Base-by-base conservation (phyloP, 2,113 vertebrate species). In the Spea bombifrons region DNA sequence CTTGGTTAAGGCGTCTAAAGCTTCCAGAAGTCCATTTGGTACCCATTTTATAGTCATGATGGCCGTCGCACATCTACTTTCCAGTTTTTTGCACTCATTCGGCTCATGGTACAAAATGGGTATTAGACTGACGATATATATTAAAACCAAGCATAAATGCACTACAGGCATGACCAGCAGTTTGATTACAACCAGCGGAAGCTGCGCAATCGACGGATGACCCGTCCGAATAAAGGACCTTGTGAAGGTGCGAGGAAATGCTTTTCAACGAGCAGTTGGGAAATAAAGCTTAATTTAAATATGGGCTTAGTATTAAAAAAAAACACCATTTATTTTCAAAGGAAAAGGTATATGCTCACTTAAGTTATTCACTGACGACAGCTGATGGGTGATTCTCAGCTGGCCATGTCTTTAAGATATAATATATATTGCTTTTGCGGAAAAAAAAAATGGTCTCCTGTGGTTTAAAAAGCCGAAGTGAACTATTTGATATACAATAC, bases 151-250 rank as follows among this genome's bases (percentile, higher is more conserved):
- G 57, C 67, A 7, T 61, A 70, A 71, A 85, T 78, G 70, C n/a
- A 0, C 2, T 12, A 17, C 12, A 15, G 68, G 75, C 3, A 75
- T 80, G 73, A 81, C 55, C 81, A 81, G 82, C 85, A 83, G 78
- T 76, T 30, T 30, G 84, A 13, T 10, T 30, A 71, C 7, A 30
- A 76, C 12, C 46, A 85, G 70, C 77, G 80, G 83, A 73, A 82
- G 84, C 86, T 73, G 76, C 75, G 81, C 82, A 82, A 87, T 59
- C 15, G 4, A 12, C 55, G 81, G 82, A n/a, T 50, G 82, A 80
- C 79, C 63, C 15, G 79, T 81, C 73, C 9, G 78, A 73, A 79
- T n/a, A 15, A 17, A 16, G n/a, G 50, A 48, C 48, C 49, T 71
- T 71, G 49, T 55, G 30, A 30, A 55, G 17, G 49, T 4, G 49